Percentiles rank a stretch among this genome's conserved stretches.
These are phyloP conservation scores for Phasianus colchicus DNA, from an alignment of 2,113 vertebrate genomes.

Conservation along the genomic window DNA sequence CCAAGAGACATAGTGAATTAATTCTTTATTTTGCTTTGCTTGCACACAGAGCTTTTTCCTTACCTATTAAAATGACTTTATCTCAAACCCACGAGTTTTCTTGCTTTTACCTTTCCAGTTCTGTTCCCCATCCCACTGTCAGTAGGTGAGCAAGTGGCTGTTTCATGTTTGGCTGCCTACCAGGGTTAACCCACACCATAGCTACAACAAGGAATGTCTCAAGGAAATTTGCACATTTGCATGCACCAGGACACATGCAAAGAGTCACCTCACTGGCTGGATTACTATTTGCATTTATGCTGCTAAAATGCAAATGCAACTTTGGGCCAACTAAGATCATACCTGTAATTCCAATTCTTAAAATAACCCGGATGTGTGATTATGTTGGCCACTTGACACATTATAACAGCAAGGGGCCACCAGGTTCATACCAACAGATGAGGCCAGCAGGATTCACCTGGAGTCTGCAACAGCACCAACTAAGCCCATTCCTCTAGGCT, in stretches of 20 bases:
- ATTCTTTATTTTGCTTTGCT: neutral
- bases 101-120: neutral
- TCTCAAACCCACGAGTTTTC: neutral
- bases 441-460: neutral
- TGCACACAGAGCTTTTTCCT: neutral
- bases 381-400: accelerated
- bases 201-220: neutral
- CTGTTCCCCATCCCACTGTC: neutral
- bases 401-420: neutral
- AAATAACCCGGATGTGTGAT: neutral
- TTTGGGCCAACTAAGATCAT: neutral
- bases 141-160: neutral
- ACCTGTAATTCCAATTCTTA: neutral
- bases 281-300: neutral
- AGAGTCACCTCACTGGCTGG: neutral
- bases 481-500: neutral
- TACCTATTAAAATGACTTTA: neutral
- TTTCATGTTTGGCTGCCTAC: neutral
- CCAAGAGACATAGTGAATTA: neutral
- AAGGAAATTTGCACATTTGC: neutral
- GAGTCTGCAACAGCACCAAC: neutral
- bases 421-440: neutral
- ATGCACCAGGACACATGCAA: neutral
- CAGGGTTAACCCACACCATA: neutral
- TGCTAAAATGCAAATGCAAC: neutral